phyloP scores from a whole-genome alignment of 2,888 invertebrate genomes.

The Tryphoninae sp. region DNA sequence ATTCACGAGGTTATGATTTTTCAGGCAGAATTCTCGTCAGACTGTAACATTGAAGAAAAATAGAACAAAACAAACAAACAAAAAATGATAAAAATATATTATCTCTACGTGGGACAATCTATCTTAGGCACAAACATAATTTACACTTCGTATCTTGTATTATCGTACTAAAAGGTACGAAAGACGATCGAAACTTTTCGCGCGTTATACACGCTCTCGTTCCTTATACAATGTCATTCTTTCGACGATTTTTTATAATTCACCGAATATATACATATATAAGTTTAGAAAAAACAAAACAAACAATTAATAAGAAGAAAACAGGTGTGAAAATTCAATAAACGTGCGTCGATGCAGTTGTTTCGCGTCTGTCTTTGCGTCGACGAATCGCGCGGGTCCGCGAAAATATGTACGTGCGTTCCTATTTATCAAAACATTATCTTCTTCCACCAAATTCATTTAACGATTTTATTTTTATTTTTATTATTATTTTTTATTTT shows the following conservation, averaged over 20 bases:
- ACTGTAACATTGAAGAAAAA: slow-evolving; percentile 5
- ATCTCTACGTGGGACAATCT: slow-evolving; percentile 57
- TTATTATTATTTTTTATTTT: not conserved
- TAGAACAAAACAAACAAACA: not conserved
- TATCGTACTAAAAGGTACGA: slow-evolving; percentile 19
- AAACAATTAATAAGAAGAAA: too few species aligned
- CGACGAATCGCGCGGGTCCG: too few species aligned
- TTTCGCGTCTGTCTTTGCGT: too few species aligned
- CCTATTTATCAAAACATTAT: not conserved
- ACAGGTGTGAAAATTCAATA: too few species aligned
- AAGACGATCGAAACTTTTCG: slow-evolving; percentile 35
- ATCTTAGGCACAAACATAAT: slow-evolving; percentile 47
- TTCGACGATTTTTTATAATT: slow-evolving; percentile 53
- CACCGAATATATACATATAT: slow-evolving; percentile 48
- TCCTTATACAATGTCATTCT: slow-evolving; percentile 51
- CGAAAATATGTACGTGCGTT: slow-evolving; percentile 28
- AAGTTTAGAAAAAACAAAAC: slow-evolving; percentile 14
- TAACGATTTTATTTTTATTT: too few species aligned
- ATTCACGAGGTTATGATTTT: slow-evolving; percentile 30
- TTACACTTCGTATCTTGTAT: slow-evolving; percentile 43
- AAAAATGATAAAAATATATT: slow-evolving; percentile 31
- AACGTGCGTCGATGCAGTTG: too few species aligned
- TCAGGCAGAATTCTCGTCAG: slow-evolving; percentile 28
- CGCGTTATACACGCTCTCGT: slow-evolving; percentile 54
- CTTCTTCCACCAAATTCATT: not conserved